Percentiles rank a stretch among this genome's conserved stretches.
Conservation (phyloP, 2,797 vertebrate species). For the Sciurus vulgaris region DNA sequence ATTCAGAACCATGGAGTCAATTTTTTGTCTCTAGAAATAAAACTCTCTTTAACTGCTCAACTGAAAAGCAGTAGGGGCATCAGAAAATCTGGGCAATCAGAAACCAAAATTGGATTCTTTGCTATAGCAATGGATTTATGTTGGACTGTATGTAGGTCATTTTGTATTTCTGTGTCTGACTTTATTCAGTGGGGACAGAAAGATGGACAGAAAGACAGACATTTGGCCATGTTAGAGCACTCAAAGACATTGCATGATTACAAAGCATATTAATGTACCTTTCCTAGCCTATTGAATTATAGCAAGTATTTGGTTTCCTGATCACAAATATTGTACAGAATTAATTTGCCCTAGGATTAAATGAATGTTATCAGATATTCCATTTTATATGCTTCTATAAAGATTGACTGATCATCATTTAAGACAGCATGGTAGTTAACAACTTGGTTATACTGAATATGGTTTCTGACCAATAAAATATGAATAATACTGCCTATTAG, state of each 20-base stretch:
- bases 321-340: not conserved
- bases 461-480: not conserved
- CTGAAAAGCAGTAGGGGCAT: not conserved
- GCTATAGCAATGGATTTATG: not conserved
- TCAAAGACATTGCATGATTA: not conserved
- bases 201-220: not conserved
- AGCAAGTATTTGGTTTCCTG: not conserved
- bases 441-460: not conserved
- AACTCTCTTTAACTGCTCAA: not conserved
- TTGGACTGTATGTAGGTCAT: not conserved
- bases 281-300: not conserved
- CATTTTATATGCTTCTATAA: not conserved
- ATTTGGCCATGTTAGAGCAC: not conserved
- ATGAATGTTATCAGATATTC: not conserved
- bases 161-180: not conserved
- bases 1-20: conserved; percentile 3
- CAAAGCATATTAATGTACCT: not conserved
- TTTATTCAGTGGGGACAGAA: not conserved
- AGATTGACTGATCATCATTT: not conserved
- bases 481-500: not conserved
- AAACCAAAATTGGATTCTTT: not conserved
- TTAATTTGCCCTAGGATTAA: not conserved
- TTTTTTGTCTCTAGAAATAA: conserved; percentile 25
- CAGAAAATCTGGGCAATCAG: conserved; percentile 2
- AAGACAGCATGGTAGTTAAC: not conserved